Base-by-base conservation (phyloP, 2,797 vertebrate species). In the Fratercula arctica region DNA sequence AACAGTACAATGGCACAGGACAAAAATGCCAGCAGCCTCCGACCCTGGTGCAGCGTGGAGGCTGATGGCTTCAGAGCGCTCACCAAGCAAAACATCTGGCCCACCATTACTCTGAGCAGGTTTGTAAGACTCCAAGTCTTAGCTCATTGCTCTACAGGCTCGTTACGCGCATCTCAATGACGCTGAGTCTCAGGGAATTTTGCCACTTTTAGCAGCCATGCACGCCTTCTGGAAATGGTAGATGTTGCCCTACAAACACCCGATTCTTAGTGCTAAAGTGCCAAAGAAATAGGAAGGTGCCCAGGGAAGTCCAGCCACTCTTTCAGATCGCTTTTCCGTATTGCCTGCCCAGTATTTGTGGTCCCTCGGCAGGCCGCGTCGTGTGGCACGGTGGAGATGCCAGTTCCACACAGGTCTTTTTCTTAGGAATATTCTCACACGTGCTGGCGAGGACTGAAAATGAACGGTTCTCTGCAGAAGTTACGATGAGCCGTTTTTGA, bases 391-490 rank as follows among this genome's bases (percentile, higher is more conserved):
- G 54, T 6, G 41, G 57, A 21, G 50, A 17, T 6, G 41, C 41
- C 48, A 13, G 28, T 5, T 46, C 46, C 74, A n/a, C 54, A 1
- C 46, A 14, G 19, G 9, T 9, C 39, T 14, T 54, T 50, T 7
- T 7, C 7, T 29, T 12, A 11, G 20, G 43, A 50, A 35, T 10
- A 23, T 1, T 43, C 69, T 0, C 33, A 2, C 3, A 2, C 0
- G 2, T 10, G 53, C 46, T 61, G 61, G 51, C 8, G 10, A 31
- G 41, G 31, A 28, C 5, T 2, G 2, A 9, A 35, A 41, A 6
- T 1, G 20, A 68, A 23, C 2, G 1, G 17, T 25, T 53, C 33
- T 21, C 59, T 31, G 53, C 51, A 23, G 46, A 68, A 75, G 28
- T 31, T 17, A 43, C 0, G 2, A 35, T 3, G 59, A 25, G 25